phyloP scores from a whole-genome alignment of 2,888 invertebrate genomes.

The Trichacis sp. region DNA sequence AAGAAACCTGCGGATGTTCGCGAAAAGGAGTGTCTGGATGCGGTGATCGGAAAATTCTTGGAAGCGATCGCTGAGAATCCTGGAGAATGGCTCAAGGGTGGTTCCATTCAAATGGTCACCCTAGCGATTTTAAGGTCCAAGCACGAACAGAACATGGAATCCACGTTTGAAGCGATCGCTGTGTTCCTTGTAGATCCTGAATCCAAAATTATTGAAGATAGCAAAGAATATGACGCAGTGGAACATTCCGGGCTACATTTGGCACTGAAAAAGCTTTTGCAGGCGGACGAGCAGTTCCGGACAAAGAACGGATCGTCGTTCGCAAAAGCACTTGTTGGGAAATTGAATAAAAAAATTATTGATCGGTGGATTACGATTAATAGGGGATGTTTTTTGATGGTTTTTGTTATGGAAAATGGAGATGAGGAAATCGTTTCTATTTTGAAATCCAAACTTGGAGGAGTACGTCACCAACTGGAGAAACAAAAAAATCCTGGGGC shows the following conservation, averaged over 20 bases:
- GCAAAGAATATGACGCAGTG: slow-evolving; percentile 69
- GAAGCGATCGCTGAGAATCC: slow-evolving; percentile 73
- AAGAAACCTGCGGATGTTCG: slow-evolving; percentile 78
- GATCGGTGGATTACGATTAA: slow-evolving; percentile 78
- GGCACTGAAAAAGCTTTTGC: slow-evolving; percentile 81
- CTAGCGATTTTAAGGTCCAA: slow-evolving; percentile 78
- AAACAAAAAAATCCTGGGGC: slow-evolving; percentile 73
- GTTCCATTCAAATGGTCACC: slow-evolving; percentile 78
- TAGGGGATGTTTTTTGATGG: slow-evolving; percentile 81
- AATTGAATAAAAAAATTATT: slow-evolving; percentile 72
- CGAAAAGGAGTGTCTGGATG: slow-evolving; percentile 77
- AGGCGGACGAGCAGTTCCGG: slow-evolving; percentile 72
- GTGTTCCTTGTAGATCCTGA: slow-evolving; percentile 69
- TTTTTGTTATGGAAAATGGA: slow-evolving; percentile 77
- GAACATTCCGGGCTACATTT: slow-evolving; percentile 84
- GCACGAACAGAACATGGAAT: slow-evolving; percentile 66
- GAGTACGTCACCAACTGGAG: slow-evolving; percentile 70
- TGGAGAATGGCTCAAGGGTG: slow-evolving; percentile 77
- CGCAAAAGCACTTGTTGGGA: slow-evolving; percentile 72
- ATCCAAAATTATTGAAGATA: slow-evolving; percentile 71
- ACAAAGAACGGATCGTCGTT: slow-evolving; percentile 69
- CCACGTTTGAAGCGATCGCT: slow-evolving; percentile 69
- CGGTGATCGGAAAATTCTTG: slow-evolving; percentile 74
- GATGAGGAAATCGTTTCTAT: slow-evolving; percentile 66
- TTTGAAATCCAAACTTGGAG: slow-evolving; percentile 71